Evolutionary conservation across 2,888 invertebrate genomes (phyloP).

Genomic region (Hemithea aestivaria): DNA sequence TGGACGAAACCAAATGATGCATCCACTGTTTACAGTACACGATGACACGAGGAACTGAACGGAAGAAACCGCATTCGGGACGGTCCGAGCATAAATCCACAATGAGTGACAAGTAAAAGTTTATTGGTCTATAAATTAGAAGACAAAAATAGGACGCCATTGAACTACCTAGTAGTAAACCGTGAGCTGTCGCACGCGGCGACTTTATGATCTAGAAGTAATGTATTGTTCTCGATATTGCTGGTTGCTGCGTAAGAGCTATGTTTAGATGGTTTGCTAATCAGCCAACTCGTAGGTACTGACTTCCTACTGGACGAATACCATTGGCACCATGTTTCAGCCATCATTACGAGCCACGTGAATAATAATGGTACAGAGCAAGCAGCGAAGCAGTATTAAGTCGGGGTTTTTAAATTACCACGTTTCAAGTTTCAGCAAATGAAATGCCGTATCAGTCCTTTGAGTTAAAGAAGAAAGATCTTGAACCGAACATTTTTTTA

Average conservation of each 20-base stretch:
- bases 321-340: too few relatives aligned
- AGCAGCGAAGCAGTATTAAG: too few relatives aligned
- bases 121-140: conserved; percentile 74
- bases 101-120: conserved; percentile 75
- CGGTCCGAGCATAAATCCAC: conserved; percentile 67
- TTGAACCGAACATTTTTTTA: too few relatives aligned
- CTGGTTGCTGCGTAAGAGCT: conserved; percentile 20
- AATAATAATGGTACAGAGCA: too few relatives aligned
- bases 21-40: conserved; percentile 53
- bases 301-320: too few relatives aligned
- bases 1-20: conserved; percentile 57
- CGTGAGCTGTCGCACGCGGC: conserved; percentile 66
- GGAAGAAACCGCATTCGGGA: conserved; percentile 75
- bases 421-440: too few relatives aligned
- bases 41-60: conserved; percentile 74
- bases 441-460: too few relatives aligned
- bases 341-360: too few relatives aligned
- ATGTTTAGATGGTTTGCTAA: conserved; percentile 11
- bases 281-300: not conserved
- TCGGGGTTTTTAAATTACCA: too few relatives aligned
- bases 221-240: conserved; percentile 18
- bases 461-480: too few relatives aligned
- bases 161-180: conserved; percentile 59
- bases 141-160: conserved; percentile 67
- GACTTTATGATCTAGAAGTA: conserved; percentile 48